A percentile compares a stretch with the other conserved stretches of the same genome.
Conservation (phyloP, 2,888 invertebrate species). For the Prosopocoilus inquinatus region DNA sequence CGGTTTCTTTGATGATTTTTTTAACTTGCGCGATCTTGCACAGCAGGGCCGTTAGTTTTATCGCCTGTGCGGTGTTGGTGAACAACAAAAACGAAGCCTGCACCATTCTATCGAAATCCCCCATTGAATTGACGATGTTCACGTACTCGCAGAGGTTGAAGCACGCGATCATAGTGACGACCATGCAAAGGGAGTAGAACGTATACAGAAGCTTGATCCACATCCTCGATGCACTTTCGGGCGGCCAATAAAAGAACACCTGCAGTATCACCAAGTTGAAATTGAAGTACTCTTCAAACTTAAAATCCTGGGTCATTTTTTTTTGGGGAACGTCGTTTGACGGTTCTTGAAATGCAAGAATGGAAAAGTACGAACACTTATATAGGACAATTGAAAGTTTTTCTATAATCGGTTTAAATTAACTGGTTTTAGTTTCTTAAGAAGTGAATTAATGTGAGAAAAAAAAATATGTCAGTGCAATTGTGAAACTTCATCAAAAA, state of each 20-base stretch:
- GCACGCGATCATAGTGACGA: constrained; percentile 41
- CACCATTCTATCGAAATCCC: constrained; percentile 35
- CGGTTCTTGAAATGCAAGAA: too few relatives aligned
- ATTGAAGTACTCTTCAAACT: background rate
- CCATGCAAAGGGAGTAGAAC: constrained; percentile 10
- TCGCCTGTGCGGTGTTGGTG: constrained; percentile 30
- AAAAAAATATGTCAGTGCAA: too few relatives aligned
- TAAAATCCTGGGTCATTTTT: background rate
- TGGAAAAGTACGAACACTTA: too few relatives aligned
- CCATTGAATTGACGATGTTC: constrained; percentile 51
- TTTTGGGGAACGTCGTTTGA: too few relatives aligned
- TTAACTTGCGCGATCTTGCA: constrained; percentile 18
- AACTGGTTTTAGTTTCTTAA: too few relatives aligned
- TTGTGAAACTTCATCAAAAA: too few relatives aligned
- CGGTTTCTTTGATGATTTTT: constrained; percentile 20
- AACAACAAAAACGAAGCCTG: constrained; percentile 37
- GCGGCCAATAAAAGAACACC: constrained; percentile 10
- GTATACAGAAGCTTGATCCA: background rate
- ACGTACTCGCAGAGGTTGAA: constrained; percentile 53
- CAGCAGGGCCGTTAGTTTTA: constrained; percentile 20
- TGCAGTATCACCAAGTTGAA: constrained; percentile 1
- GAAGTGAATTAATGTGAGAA: too few relatives aligned
- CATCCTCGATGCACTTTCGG: background rate
- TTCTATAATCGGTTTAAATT: too few relatives aligned
- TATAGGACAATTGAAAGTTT: too few relatives aligned